Conservation (phyloP, 2,888 invertebrate genomes). For the Beris chalybata region DNA sequence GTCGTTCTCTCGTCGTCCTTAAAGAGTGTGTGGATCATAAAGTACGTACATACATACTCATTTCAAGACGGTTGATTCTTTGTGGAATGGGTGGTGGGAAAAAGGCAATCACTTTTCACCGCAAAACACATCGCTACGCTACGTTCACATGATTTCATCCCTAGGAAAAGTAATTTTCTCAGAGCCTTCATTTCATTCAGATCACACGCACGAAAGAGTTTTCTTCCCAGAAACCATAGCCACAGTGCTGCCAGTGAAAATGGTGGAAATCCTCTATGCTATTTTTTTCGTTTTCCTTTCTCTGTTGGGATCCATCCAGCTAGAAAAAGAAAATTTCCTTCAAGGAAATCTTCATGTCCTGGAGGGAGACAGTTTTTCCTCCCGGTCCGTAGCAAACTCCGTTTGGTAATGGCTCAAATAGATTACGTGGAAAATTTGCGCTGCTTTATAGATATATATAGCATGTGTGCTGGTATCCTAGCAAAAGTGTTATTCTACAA, state of each 20-base stretch:
- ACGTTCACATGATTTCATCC: constrained; percentile 35
- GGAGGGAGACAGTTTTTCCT: neutral
- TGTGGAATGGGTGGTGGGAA: constrained; percentile 26
- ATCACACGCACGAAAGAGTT: constrained; percentile 46
- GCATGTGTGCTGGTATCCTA: neutral
- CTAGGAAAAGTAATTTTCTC: constrained; percentile 40
- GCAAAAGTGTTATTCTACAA: neutral
- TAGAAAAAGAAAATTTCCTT: constrained; percentile 31
- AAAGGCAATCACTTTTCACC: constrained; percentile 32
- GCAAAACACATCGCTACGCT: constrained; percentile 32
- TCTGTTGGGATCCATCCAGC: constrained; percentile 25
- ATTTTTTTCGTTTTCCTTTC: constrained; percentile 10
- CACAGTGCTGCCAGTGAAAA: constrained; percentile 10
- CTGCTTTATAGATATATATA: constrained; percentile 10
- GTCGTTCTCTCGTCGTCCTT: neutral
- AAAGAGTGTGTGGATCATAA: constrained; percentile 35
- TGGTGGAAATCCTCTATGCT: constrained; percentile 24
- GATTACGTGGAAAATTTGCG: constrained; percentile 40
- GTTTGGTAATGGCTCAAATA: constrained; percentile 37
- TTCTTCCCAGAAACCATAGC: constrained; percentile 30
- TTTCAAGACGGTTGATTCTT: constrained; percentile 15
- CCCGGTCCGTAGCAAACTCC: neutral
- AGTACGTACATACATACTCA: constrained; percentile 30
- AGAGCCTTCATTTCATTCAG: constrained; percentile 42
- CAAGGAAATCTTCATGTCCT: constrained; percentile 6